These are phyloP conservation scores for Mermis nigrescens DNA, from an alignment of 2,888 invertebrate genomes.

Conservation along the genomic window DNA sequence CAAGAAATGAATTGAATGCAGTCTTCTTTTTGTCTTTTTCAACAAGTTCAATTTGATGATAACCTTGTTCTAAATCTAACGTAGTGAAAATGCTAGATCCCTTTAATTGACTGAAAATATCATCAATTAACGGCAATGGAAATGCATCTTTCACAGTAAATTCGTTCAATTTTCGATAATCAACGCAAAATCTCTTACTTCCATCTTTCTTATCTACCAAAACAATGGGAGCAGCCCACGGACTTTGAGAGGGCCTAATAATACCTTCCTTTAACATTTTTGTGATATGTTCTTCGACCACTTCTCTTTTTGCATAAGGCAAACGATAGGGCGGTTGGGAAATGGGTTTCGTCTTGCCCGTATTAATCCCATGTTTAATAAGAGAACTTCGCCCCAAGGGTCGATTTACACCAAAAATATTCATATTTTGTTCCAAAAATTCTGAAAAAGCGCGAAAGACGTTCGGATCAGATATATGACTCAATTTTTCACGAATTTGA, in stretches of 20 bases:
- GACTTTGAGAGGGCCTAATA: constrained; percentile 20
- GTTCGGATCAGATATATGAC: no score
- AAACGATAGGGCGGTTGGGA: not conserved
- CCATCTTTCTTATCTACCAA: constrained; percentile 28
- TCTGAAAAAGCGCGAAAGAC: no score
- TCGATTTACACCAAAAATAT: no score
- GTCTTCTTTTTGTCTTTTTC: constrained; percentile 16
- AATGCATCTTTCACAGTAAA: constrained; percentile 14
- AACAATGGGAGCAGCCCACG: constrained; percentile 29
- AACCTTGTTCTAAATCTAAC: constrained; percentile 16
- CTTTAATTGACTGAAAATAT: constrained; percentile 11
- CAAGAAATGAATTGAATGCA: constrained; percentile 16
- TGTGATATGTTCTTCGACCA: not conserved
- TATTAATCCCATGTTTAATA: no score
- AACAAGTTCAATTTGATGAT: constrained; percentile 15
- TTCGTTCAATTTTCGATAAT: constrained; percentile 17
- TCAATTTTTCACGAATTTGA: no score
- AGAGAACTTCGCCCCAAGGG: no score
- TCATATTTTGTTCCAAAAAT: no score
- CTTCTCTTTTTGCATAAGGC: not conserved
- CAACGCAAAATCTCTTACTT: constrained; percentile 18
- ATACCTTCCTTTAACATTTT: constrained; percentile 5
- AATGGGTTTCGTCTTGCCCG: no score
- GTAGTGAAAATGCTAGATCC: constrained; percentile 11
- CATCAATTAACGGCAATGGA: constrained; percentile 14